Percentiles rank a stretch among this genome's conserved stretches.
Conservation (phyloP, 1,140 invertebrate species). For the Araneus ventricosus region DNA sequence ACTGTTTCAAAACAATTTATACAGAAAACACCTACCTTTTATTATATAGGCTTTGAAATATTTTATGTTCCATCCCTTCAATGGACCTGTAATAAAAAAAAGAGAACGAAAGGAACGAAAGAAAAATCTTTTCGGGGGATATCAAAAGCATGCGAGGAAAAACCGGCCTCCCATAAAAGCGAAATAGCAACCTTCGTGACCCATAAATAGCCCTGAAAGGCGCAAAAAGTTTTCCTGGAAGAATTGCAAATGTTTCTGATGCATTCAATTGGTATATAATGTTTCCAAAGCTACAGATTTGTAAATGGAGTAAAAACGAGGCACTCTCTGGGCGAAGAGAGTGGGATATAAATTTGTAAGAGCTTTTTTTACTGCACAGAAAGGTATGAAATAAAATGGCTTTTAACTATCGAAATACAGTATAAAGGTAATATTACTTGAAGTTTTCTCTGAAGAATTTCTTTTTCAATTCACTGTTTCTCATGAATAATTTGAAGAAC, state of each 20-base stretch:
- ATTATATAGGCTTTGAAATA: neutral
- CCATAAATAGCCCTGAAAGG: conserved; percentile 28
- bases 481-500: too few relatives aligned
- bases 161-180: neutral
- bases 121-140: neutral
- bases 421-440: neutral
- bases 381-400: neutral
- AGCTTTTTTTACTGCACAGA: neutral
- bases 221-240: neutral
- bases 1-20: neutral
- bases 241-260: conserved; percentile 26
- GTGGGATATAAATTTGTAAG: neutral
- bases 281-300: conserved; percentile 30
- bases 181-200: conserved; percentile 15
- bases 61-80: neutral
- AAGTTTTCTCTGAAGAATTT: too few relatives aligned
- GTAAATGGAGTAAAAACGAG: conserved; percentile 16
- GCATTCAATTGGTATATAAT: conserved; percentile 34
- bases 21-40: neutral
- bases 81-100: neutral
- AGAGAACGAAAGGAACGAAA: neutral
- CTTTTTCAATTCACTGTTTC: too few relatives aligned
- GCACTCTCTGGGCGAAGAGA: neutral
- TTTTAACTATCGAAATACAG: neutral
- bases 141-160: conserved; percentile 15